phyloP scores from a whole-genome alignment of 2,113 vertebrate genomes.

The Phainopepla nitens region DNA sequence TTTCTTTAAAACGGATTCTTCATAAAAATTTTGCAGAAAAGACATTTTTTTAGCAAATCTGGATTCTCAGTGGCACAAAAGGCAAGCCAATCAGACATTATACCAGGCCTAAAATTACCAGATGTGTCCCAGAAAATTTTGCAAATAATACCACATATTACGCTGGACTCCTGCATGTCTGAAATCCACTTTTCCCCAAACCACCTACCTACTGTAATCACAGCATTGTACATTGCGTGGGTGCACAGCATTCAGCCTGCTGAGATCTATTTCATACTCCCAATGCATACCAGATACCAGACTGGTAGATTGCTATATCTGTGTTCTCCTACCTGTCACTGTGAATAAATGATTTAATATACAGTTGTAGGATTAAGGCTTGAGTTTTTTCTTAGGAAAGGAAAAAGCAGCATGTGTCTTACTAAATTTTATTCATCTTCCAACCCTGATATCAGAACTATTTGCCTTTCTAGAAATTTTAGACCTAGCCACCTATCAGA shows the following conservation, averaged over 20 bases:
- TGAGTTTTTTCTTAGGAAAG: not conserved
- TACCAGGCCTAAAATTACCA: slow-evolving; percentile 52
- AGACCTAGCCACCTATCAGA: not conserved
- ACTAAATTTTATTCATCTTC: not conserved
- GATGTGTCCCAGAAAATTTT: slow-evolving; percentile 61
- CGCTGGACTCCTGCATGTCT: slow-evolving; percentile 61
- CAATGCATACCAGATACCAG: slow-evolving; percentile 33
- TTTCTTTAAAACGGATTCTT: slow-evolving; percentile 21
- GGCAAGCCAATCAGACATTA: slow-evolving; percentile 48
- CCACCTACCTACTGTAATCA: slow-evolving; percentile 71
- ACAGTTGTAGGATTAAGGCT: not conserved
- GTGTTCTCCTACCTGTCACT: slow-evolving; percentile 49
- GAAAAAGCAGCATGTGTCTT: not conserved
- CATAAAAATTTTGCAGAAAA: slow-evolving; percentile 8
- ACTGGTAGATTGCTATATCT: slow-evolving; percentile 67
- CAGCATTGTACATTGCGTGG: slow-evolving; percentile 54
- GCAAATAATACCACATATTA: slow-evolving; percentile 66
- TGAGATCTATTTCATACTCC: slow-evolving; percentile 58
- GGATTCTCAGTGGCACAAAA: slow-evolving; percentile 43
- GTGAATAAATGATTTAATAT: slow-evolving; percentile 39
- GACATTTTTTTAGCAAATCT: slow-evolving; percentile 10
- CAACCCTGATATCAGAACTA: not conserved
- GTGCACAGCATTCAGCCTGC: slow-evolving; percentile 63
- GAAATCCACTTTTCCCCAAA: slow-evolving; percentile 47
- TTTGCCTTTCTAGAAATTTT: not conserved